These are phyloP conservation scores for Geotrupes spiniger DNA, from an alignment of 2,888 invertebrate species.

Conservation along the genomic window DNA sequence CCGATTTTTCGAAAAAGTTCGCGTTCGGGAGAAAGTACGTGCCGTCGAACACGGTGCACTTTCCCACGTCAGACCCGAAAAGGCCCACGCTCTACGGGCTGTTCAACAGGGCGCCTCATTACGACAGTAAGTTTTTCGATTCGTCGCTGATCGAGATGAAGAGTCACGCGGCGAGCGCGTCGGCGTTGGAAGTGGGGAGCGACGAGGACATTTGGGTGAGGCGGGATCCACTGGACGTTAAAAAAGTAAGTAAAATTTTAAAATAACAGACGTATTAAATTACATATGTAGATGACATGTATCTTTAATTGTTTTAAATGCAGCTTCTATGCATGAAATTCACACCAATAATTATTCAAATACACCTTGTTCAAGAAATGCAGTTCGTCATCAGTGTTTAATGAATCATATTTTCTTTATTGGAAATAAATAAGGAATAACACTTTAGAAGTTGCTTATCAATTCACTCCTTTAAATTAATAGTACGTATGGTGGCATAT, in stretches of 20 bases:
- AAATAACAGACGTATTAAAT: too few relatives aligned
- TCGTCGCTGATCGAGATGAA: constrained; percentile 79
- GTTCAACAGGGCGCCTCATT: constrained; percentile 61
- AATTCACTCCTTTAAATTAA: too few relatives aligned
- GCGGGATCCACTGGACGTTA: constrained; percentile 53
- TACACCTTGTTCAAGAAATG: too few relatives aligned
- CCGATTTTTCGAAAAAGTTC: constrained; percentile 52
- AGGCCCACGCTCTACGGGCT: constrained; percentile 62
- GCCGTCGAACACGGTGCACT: constrained; percentile 67
- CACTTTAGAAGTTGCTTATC: too few relatives aligned
- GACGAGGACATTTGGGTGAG: constrained; percentile 72
- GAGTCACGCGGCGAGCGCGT: constrained; percentile 64
- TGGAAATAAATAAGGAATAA: too few relatives aligned
- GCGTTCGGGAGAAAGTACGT: constrained; percentile 52
- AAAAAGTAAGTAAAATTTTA: constrained; percentile 53
- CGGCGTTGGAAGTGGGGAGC: constrained; percentile 56
- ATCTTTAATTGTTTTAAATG: too few relatives aligned
- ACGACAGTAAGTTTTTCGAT: constrained; percentile 79
- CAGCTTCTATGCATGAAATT: too few relatives aligned
- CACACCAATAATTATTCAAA: too few relatives aligned
- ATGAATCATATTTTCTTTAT: too few relatives aligned
- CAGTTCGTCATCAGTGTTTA: too few relatives aligned
- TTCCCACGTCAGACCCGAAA: constrained; percentile 60
- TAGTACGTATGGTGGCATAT: too few relatives aligned
- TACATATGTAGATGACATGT: too few relatives aligned